Percentiles rank a stretch among this genome's conserved stretches.
phyloP scores from a whole-genome alignment of 1,140 invertebrate species.

The Pseudomyrmex dendroicus region DNA sequence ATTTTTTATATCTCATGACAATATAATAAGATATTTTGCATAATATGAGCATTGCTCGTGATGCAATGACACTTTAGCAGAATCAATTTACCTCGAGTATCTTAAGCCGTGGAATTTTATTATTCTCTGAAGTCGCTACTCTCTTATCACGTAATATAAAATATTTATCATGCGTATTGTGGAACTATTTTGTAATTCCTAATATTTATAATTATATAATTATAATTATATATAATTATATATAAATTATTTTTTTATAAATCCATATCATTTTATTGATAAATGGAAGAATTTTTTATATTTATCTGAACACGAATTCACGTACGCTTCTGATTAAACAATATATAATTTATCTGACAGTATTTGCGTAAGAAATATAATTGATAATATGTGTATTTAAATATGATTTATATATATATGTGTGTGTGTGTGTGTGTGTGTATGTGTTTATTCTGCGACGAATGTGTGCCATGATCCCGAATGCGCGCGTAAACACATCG shows the following conservation, averaged over 20 bases:
- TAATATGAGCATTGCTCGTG: background rate
- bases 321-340: no score
- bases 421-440: background rate
- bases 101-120: background rate
- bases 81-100: background rate
- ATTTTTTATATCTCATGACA: background rate
- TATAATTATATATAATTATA: no score
- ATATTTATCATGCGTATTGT: background rate
- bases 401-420: no score
- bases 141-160: background rate
- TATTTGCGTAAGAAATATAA: background rate
- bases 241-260: no score
- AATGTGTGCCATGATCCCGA: background rate
- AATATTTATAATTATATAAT: no score
- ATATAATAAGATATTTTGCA: background rate
- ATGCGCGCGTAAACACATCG: slow-evolving; percentile 22
- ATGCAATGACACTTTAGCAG: background rate
- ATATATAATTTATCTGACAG: no score
- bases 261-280: background rate
- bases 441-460: background rate
- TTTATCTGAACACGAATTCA: background rate
- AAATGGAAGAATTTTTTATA: background rate
- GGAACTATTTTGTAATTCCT: no score
- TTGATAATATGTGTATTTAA: background rate
- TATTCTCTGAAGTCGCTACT: background rate